Base-by-base conservation (phyloP, 30 jellyfish, hydroid and myxozoan species). In the Turritopsis rubra region DNA sequence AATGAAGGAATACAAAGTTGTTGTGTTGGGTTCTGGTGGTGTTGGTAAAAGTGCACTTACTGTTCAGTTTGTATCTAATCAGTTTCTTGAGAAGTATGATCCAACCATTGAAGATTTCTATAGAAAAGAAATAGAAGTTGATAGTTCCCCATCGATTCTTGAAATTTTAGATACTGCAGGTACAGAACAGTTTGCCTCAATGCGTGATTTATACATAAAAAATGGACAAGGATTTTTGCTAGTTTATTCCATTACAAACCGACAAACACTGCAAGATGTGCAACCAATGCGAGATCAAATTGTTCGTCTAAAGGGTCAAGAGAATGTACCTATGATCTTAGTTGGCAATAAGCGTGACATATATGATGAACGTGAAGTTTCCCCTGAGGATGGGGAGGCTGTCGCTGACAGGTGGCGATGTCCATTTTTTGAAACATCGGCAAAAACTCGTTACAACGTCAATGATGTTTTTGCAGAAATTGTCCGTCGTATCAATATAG, bases 11-110 rank as follows among this genome's bases (percentile, higher is more conserved):
- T 89, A 94, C 77, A 94, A 94, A 86, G 97, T 94, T 41, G 99
- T 94, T 79, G 99, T 94, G 7, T 74, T 94, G 75, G 99, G 99
- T 1, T 89, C 97, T n/a, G 99, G 99, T 53, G 99, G 99, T 54
- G 99, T 94, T 83, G 99, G 99, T 71, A 94, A 94, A 72, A 94
- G 99, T 83, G 99, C 99, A 68, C 80, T 94, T 18, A 94, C 99
- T 4, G 96, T 94, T 25, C 99, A 94, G 87, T 94, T 89, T 81
- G 97, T 94, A 1, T 86, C 96, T 54, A 86, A 86, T 71, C 92
- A 81, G 54, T 94, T 94, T 76, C 68, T 89, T 27, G 97, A 89
- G 86, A 89, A 94, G 71, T 94, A 94, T 81, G 99, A 94, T 75
- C 99, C 99, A 21, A 94, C 99, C 17, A 94, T 94, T 28, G 99